These are phyloP conservation scores for Ochropleura leucogaster DNA, from an alignment of 2,888 invertebrate genomes.

Conservation along the genomic window DNA sequence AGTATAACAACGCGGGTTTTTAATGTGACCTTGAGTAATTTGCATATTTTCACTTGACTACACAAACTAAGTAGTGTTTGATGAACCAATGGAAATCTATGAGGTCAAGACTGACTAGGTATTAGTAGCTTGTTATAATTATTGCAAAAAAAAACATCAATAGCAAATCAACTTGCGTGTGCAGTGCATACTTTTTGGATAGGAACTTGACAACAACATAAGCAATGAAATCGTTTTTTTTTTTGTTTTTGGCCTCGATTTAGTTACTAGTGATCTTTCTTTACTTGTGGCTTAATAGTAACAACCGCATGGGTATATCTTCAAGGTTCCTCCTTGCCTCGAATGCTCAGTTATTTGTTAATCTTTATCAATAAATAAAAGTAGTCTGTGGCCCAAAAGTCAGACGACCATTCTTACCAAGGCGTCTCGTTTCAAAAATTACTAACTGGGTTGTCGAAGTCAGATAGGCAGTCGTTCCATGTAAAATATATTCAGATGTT, in stretches of 20 bases:
- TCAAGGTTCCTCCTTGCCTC: neutral
- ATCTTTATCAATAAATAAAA: neutral
- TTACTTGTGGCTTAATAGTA: neutral
- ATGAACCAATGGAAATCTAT: constrained; percentile 32
- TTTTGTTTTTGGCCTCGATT: neutral
- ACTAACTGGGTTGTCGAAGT: too few relatives aligned
- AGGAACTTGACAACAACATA: neutral
- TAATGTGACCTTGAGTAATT: constrained; percentile 42
- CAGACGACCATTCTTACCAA: neutral
- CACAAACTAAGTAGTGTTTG: constrained; percentile 25
- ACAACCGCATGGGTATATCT: neutral
- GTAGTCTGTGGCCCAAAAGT: neutral
- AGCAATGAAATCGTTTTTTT: neutral
- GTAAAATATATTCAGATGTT: too few relatives aligned
- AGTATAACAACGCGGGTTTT: constrained; percentile 23
- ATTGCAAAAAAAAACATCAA: constrained; percentile 31
- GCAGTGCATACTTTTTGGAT: constrained; percentile 3
- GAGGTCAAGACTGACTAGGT: constrained; percentile 43
- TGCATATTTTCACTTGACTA: constrained; percentile 47
- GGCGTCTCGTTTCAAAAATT: too few relatives aligned
- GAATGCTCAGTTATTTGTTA: neutral
- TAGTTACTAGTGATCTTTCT: neutral
- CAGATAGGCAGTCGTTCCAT: too few relatives aligned
- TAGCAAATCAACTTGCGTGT: constrained; percentile 25
- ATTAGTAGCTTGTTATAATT: neutral